A percentile compares a stretch with the other conserved stretches of the same genome.
phyloP scores from a whole-genome alignment of 2,797 vertebrate genomes.

The Nasua narica region DNA sequence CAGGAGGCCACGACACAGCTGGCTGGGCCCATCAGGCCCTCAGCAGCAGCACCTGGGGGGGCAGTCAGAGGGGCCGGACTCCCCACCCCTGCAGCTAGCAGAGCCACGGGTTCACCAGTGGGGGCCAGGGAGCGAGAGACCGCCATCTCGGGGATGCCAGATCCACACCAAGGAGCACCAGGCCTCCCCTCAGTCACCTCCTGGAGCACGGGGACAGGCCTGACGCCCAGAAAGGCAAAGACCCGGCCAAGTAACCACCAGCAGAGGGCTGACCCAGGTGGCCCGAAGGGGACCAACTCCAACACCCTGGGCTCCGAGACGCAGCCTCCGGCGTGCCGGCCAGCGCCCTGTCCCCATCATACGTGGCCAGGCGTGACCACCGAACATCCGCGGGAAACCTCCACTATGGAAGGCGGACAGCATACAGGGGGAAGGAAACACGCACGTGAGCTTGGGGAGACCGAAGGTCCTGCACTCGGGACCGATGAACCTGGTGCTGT shows the following conservation, averaged over 20 bases:
- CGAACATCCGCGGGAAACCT: background rate
- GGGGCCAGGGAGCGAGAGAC: background rate
- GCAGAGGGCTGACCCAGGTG: background rate
- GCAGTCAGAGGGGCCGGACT: background rate
- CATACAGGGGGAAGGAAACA: background rate
- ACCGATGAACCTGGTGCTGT: fast-evolving
- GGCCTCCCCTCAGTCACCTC: background rate
- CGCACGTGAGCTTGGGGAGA: background rate
- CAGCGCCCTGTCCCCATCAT: background rate
- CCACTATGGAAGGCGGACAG: background rate
- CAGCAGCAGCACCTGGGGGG: background rate
- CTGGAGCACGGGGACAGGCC: background rate
- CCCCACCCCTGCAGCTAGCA: background rate
- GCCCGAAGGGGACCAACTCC: background rate
- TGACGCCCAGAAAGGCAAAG: background rate
- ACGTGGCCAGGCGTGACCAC: background rate
- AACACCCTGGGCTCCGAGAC: background rate
- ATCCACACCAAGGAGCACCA: background rate
- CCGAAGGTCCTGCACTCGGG: background rate
- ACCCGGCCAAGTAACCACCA: background rate
- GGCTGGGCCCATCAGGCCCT: background rate
- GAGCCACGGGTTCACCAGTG: background rate
- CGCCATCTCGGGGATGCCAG: background rate
- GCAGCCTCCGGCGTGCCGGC: background rate
- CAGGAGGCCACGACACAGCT: background rate